Base-by-base conservation (phyloP, 1,140 invertebrate genomes). In the Nasonia longicornis region DNA sequence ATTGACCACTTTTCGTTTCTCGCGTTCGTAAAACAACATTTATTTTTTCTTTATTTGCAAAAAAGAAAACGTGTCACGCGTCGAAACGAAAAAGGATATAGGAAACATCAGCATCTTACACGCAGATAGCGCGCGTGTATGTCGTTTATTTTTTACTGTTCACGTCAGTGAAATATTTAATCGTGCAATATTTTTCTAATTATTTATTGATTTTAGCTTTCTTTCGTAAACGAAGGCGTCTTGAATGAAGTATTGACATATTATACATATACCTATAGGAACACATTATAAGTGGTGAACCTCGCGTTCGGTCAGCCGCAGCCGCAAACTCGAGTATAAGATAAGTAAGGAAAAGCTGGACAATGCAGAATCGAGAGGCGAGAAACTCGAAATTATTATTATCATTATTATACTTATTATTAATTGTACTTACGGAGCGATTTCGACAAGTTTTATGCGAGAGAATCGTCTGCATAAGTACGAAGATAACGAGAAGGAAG, bases 131-230 rank as follows among this genome's bases (percentile, higher is more conserved):
- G 22, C n/a, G 35, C 63, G 16, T 45, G 26, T 22, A 63, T 71
- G 6, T 2, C 35, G 64, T 38, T 77, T 70, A 52, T 52, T 69
- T 26, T 77, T 29, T 58, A 58, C 52, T 58, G 20, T 14, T 1
- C 7, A 20, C 16, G 2, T n/a, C 16, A 58, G 52, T n/a, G 20
- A 20, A 58, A 58, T 58, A 58, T 42, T 35, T n/a, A 42, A 35
- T 71, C 20, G 78, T 80, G 78, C 78, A 80, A 80, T 80, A 80
- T 80, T 74, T 80, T 74, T 75, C 71, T 42, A 48, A 75, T 75
- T 45, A 74, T 71, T 79, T 38, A 70, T 78, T 11, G 29, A 75
- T 75, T 58, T 58, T 75, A 75, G 29, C 52, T 63, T 75, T 63
- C 38, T 75, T 75, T 75, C 11, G 26, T 31, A 11, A 67, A 67